Evolutionary conservation across 1,140 invertebrate species (phyloP).

Genomic region (Caligus rogercresseyi): DNA sequence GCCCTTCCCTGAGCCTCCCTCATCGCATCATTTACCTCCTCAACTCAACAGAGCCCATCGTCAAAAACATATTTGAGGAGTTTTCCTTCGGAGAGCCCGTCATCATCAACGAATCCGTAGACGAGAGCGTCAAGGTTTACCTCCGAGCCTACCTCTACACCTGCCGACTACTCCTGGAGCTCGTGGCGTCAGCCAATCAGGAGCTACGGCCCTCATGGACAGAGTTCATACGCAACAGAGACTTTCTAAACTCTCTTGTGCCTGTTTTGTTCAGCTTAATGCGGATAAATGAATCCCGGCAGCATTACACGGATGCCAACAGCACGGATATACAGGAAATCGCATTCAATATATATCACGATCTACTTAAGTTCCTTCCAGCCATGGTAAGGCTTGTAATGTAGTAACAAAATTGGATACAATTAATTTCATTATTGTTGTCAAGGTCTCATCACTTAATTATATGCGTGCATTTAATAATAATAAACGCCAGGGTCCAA

Average conservation of each 20-base stretch:
- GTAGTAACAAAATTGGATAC: no score
- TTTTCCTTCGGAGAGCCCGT: slow-evolving; percentile 36
- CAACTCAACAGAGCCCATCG: slow-evolving; percentile 20
- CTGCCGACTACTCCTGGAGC: slow-evolving; percentile 51
- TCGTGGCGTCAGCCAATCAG: slow-evolving; percentile 44
- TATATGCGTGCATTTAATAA: no score
- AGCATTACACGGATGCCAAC: background rate
- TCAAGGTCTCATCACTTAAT: background rate
- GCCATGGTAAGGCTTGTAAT: slow-evolving; percentile 8
- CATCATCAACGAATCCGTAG: slow-evolving; percentile 34
- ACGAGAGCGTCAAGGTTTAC: slow-evolving; percentile 41
- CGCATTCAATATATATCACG: slow-evolving; percentile 4
- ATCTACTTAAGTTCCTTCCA: background rate
- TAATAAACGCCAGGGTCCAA: no score
- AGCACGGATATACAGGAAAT: background rate
- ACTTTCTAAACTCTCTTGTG: slow-evolving; percentile 5
- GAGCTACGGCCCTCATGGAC: slow-evolving; percentile 49
- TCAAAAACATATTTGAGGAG: slow-evolving; percentile 9
- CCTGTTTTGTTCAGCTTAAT: slow-evolving; percentile 6
- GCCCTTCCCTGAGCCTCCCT: background rate
- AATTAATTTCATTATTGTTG: background rate
- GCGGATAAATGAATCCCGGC: background rate
- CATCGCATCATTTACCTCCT: slow-evolving; percentile 2
- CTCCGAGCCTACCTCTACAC: slow-evolving; percentile 47
- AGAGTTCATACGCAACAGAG: slow-evolving; percentile 40